Percentiles rank a stretch among this genome's conserved stretches.
Conservation (phyloP, 1,140 invertebrate genomes). For the Dendrolimus kikuchii region DNA sequence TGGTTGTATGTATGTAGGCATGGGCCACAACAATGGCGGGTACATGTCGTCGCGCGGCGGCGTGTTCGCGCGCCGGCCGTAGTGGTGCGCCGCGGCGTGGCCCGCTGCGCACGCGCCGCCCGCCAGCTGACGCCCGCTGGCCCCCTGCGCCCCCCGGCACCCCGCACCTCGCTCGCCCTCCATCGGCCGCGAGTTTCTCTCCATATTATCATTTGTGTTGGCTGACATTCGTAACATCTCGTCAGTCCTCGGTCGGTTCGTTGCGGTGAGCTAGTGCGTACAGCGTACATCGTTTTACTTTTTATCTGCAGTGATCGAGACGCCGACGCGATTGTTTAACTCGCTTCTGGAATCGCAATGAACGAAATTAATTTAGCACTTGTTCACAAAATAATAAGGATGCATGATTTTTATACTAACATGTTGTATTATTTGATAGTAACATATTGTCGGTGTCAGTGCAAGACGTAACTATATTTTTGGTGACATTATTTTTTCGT, state of each 20-base stretch:
- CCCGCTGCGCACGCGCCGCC: slow-evolving; percentile 15
- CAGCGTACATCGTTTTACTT: no score
- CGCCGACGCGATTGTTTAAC: no score
- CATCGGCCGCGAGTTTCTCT: no score
- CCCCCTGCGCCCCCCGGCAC: slow-evolving; percentile 7
- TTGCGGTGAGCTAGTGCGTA: not conserved
- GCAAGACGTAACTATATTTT: no score
- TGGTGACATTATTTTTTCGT: no score
- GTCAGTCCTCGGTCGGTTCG: not conserved
- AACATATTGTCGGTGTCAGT: no score
- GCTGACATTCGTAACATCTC: not conserved
- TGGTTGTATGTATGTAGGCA: not conserved
- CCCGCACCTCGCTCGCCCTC: not conserved
- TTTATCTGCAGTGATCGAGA: no score
- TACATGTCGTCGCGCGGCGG: slow-evolving; percentile 25
- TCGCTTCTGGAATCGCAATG: no score
- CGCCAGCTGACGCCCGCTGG: slow-evolving; percentile 17
- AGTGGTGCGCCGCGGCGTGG: slow-evolving; percentile 35
- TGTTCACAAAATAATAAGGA: no score
- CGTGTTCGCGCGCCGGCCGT: slow-evolving; percentile 39
- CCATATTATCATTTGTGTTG: not conserved
- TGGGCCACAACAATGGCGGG: slow-evolving; percentile 11
- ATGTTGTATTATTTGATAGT: no score
- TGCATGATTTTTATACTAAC: no score
- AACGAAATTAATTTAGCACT: no score